A percentile compares a stretch with the other conserved stretches of the same genome.
These are phyloP conservation scores for Circaetus cinerascens DNA, from an alignment of 2,113 vertebrate genomes.

Conservation along the genomic window DNA sequence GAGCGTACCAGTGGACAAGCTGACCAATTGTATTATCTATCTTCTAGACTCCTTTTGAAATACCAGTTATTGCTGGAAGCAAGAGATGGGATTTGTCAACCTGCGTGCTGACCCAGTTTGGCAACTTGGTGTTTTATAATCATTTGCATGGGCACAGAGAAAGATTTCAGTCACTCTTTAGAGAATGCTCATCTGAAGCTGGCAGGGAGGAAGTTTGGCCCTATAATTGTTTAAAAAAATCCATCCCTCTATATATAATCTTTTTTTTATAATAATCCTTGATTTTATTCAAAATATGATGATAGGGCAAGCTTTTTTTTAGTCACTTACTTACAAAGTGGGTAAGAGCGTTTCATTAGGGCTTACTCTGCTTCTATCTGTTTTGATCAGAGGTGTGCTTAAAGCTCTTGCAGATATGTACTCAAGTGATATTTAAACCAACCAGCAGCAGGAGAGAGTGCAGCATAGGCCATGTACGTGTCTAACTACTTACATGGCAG, in stretches of 20 bases:
- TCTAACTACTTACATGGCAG: background rate
- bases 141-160: background rate
- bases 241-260: background rate
- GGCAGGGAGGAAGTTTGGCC: background rate
- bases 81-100: background rate
- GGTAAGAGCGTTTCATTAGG: background rate
- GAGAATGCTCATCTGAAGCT: background rate
- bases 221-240: background rate
- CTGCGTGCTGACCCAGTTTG: background rate
- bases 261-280: background rate
- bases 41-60: background rate
- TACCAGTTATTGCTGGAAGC: background rate
- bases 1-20: background rate
- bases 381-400: background rate
- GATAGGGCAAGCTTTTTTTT: background rate
- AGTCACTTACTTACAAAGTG: background rate
- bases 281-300: background rate
- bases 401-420: background rate
- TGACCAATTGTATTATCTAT: background rate
- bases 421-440: background rate
- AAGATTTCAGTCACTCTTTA: background rate
- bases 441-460: background rate
- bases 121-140: background rate
- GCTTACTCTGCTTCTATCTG: background rate
- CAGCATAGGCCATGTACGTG: background rate